phyloP scores from a whole-genome alignment of 2,113 vertebrate genomes.

The Athene noctua region DNA sequence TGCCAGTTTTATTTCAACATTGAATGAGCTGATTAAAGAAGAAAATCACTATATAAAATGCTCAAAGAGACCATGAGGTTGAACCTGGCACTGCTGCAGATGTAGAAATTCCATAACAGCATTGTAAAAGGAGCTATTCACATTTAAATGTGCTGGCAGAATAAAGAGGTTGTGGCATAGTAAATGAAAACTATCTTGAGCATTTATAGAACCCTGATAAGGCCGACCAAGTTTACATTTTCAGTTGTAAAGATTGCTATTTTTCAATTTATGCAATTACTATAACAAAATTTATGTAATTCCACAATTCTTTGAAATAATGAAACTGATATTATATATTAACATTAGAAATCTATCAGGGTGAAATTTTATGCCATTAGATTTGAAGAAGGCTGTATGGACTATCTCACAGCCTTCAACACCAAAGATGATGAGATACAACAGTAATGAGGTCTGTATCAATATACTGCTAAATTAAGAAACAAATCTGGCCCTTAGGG shows the following conservation, averaged over 20 bases:
- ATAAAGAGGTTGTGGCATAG: neutral
- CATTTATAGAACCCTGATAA: neutral
- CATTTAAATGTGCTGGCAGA: neutral
- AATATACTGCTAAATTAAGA: neutral
- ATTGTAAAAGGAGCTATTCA: neutral
- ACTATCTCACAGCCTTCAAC: neutral
- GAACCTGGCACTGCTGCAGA: neutral
- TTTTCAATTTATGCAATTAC: neutral
- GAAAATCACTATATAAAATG: neutral
- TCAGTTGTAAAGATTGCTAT: neutral
- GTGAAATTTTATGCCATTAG: neutral
- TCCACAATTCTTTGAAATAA: neutral
- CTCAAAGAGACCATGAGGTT: neutral
- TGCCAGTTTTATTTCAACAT: neutral
- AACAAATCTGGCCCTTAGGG: neutral
- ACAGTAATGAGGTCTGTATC: neutral
- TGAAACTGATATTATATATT: neutral
- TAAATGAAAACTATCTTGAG: slow-evolving; percentile 21
- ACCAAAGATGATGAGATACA: neutral
- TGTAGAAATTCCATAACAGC: neutral
- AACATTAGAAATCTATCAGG: neutral
- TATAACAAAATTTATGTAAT: neutral
- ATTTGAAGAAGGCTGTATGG: neutral
- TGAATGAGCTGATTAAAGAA: neutral
- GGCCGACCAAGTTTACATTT: neutral